A percentile compares a stretch with the other conserved stretches of the same genome.
phyloP scores from a whole-genome alignment of 2,888 invertebrate genomes.

The Melanchra persicariae region DNA sequence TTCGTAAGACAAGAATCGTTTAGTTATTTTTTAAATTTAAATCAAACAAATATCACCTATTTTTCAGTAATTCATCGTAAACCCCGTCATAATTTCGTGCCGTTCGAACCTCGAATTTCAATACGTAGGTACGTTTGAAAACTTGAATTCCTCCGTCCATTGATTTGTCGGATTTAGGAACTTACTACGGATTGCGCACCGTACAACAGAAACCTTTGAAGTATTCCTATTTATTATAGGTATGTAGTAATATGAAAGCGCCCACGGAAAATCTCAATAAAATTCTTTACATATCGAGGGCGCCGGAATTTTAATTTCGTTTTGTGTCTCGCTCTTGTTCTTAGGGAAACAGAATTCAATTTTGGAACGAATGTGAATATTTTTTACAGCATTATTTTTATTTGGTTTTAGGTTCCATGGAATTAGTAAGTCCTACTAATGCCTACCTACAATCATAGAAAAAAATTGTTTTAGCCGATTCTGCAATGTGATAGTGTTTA shows the following conservation, averaged over 20 bases:
- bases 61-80: not conserved
- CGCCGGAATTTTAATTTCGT: constrained; percentile 55
- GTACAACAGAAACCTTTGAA: constrained; percentile 35
- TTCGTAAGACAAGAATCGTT: too few species aligned
- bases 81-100: not conserved
- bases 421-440: too few species aligned
- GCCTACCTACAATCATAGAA: too few species aligned
- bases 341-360: constrained; percentile 45
- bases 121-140: constrained; percentile 9
- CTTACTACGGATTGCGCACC: constrained; percentile 12
- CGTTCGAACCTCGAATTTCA: not conserved
- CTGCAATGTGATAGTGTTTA: not conserved
- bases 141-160: constrained; percentile 33
- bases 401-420: too few species aligned
- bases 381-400: not conserved
- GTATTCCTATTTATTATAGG: constrained; percentile 35
- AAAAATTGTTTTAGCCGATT: too few species aligned
- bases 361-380: constrained; percentile 40
- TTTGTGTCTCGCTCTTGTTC: constrained; percentile 37
- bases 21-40: too few species aligned
- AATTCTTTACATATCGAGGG: constrained; percentile 45
- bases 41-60: not conserved
- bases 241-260: constrained; percentile 31
- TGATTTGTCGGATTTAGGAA: constrained; percentile 29
- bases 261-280: constrained; percentile 40